A percentile compares a stretch with the other conserved stretches of the same genome.
phyloP scores from a whole-genome alignment of 2,113 vertebrate species.

The Myotis lucifugus region DNA sequence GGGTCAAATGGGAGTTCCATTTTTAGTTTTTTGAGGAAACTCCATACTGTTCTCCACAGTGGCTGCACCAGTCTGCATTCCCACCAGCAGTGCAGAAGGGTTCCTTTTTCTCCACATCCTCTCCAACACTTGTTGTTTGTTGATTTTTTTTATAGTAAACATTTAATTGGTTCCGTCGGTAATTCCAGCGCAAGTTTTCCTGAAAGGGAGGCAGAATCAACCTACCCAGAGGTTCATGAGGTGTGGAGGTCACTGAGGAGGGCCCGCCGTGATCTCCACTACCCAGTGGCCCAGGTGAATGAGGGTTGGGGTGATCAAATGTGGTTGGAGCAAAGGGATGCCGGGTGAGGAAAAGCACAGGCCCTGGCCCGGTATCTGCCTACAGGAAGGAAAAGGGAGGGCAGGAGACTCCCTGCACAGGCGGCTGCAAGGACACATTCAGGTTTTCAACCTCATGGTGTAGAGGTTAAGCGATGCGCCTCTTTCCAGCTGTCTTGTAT shows the following conservation, averaged over 20 bases:
- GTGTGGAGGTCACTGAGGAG: conserved; percentile 3
- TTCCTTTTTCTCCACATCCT: no score
- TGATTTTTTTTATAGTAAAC: conserved; percentile 59
- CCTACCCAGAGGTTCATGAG: conserved; percentile 45
- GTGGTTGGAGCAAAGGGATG: no score
- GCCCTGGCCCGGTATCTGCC: neutral
- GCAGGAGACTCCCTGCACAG: neutral
- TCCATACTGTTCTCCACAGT: no score
- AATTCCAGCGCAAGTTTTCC: conserved; percentile 50
- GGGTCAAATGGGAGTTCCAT: no score
- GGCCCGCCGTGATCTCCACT: no score
- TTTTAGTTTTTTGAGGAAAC: no score
- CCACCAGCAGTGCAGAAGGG: no score
- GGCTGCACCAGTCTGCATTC: no score
- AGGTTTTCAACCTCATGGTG: neutral
- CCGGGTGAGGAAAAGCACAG: neutral
- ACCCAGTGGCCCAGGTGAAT: no score
- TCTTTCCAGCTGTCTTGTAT: neutral
- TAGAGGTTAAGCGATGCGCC: neutral
- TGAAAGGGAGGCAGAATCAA: conserved; percentile 36
- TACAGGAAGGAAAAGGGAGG: neutral
- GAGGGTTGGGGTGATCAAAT: no score
- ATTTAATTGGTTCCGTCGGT: conserved; percentile 73
- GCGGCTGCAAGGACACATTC: neutral
- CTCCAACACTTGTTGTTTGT: no score